Evolutionary conservation across 1,140 invertebrate genomes (phyloP), one percentile per base, ranked within the genome.

Genomic region (Drosophila teissieri): DNA sequence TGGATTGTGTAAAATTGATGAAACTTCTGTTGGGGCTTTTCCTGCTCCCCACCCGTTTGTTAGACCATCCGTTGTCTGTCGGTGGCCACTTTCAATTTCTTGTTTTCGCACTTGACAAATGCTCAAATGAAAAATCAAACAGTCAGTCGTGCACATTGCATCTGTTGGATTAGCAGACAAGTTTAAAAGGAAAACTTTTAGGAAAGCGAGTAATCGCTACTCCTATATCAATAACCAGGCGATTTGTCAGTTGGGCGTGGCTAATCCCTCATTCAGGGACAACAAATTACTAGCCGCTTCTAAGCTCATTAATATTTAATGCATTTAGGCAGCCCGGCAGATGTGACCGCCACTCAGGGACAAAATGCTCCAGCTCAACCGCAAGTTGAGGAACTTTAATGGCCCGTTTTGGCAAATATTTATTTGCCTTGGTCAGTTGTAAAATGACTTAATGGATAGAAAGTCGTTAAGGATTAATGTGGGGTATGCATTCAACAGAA

Each of bases 221-320:
- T 74, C 51, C 45, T 39, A 64, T 62, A 64, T 57, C 51, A 58
- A 63, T 58, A 78, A 52, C 64, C 63, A 52, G 45, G 34, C 75
- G 56, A 88, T 88, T 86, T 88, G 57, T 82, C 62, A 53, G 62
- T 44, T 53, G 42, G 60, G 64, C 36, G 6, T 11, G 37, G 45
- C 61, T 52, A 12, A 67, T 84, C 60, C 51, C 76, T 54, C 46
- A 48, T 72, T 53, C 46, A 24, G 37, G 48, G 45, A 60, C 46
- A 72, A 86, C 75, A 79, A 86, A 83, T 86, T 72, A 68, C 63
- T 65, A 44, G 14, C 48, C 70, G 70, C 83, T 88, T 76, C 73
- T 65, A 77, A 76, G 62, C 67, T 83, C 83, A 83, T 86, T 86
- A 88, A 88, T 79, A 68, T 79, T 86, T 88, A 86, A 86, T 86